Evolutionary conservation across 1,140 invertebrate genomes (phyloP), one percentile per base, ranked within the genome.

Genomic region (Hyphantria cunea): DNA sequence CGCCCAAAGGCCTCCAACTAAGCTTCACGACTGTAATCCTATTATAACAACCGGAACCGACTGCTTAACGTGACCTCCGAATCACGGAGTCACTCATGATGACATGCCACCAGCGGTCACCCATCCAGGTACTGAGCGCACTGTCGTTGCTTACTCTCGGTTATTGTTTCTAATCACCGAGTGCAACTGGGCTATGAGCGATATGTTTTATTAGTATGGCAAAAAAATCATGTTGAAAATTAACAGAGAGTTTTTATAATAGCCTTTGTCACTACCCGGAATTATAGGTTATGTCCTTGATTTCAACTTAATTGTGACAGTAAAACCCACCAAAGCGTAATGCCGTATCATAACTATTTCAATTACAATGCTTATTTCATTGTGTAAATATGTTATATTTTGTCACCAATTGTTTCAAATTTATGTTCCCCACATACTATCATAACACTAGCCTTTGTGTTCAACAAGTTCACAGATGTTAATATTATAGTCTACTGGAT

Each of bases 301-400:
- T 15, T 55, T 12, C 5, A 31, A 11, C 32, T 11, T 10, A 37
- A 32, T 44, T 44, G 41, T 58, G 14, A 58, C 31, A 49, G 55
- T 3, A 14, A 17, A 13, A 33, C 12, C 11, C n/a, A 33, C 33
- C 53, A 4, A 7, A 11, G 34, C 34, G 11, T 37, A 37, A 37
- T 37, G 41, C 41, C 41, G 41, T n/a, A 44, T 44, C 6, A 44
- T 44, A 44, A 13, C 41, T 6, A 34, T 49, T 34, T 58, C 55
- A 58, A 58, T 58, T 41, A 58, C 45, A 31, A 31, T 17, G 47
- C 17, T 8, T 45, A 48, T 6, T 25, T 11, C 31, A 33, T 55
- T 58, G 55, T 58, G 45, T 37, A 49, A 58, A 49, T 41, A 49
- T 49, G 37, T 37, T 39, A 25, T 41, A 58, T 49, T 47, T 45